These are phyloP conservation scores for Ferrisia virgata DNA, from an alignment of 2,888 invertebrate species.

Conservation along the genomic window DNA sequence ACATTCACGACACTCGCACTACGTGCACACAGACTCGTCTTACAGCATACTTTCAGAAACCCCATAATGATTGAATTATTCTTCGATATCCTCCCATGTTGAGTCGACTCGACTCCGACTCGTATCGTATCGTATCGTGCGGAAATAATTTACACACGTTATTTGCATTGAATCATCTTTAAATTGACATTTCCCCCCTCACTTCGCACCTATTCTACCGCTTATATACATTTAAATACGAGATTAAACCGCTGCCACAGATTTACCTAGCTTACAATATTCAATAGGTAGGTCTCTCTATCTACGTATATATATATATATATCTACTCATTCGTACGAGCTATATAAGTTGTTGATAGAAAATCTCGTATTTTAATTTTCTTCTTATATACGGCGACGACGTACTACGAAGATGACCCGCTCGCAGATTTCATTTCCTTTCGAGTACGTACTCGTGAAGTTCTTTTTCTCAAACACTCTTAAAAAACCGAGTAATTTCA, in stretches of 20 bases:
- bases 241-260: background rate
- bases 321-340: background rate
- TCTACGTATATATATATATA: no score
- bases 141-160: conserved; percentile 2
- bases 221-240: no score
- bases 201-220: no score
- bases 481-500: background rate
- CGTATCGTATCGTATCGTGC: background rate
- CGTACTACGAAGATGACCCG: background rate
- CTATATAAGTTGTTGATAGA: background rate
- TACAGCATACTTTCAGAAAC: no score
- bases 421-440: background rate
- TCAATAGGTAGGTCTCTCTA: no score
- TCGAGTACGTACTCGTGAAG: background rate
- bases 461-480: background rate
- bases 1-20: no score
- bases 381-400: background rate
- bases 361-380: background rate
- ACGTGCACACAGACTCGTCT: no score
- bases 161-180: conserved; percentile 18
- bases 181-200: background rate
- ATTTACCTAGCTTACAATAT: background rate
- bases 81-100: background rate
- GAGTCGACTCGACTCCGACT: background rate
- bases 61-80: conserved; percentile 8